Evolutionary conservation across 2,113 vertebrate genomes (phyloP), one percentile per base, ranked within the genome.

Genomic region (Neolamprologus ventralis): DNA sequence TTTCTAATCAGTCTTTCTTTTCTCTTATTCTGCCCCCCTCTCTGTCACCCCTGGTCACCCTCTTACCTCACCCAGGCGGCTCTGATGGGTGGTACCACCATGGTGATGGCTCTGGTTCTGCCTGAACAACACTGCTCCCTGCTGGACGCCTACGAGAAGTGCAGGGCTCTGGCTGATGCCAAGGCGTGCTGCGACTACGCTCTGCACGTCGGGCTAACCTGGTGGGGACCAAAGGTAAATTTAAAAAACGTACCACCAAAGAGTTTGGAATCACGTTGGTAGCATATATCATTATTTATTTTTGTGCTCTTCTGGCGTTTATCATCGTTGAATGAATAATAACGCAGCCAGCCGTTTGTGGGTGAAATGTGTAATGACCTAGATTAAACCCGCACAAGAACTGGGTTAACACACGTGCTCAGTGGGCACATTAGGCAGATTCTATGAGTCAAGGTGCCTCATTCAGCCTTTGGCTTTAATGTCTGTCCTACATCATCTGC

Each of bases 171-270:
- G 81, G 98, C 98, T 0, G 98, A 99, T 88, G 97, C 98, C 88
- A 99, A 98, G 90, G 96, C 97, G 53, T 99, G 98, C 97, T 99
- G 98, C 23, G 98, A 99, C 96, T 99, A 99, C 0, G 97, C 98
- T 84, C 93, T 99, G 92, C 98, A 99, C 12, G 95, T 99, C 75
- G 98, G 98, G 53, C 97, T 99, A 95, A 98, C 98, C 86, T 99
- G 98, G 98, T 99, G 98, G 98, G 97, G 98, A 1, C 97, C 98
- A 23, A 98, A 99, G 98, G 98, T 99, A 96, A 88, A 35, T 26
- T 33, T 8, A 8, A 12, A 37, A 40, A 37, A 65, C 14, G n/a
- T 54, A 33, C 14, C 7, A 7, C 6, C 31, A 31, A 51, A 14
- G 11, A 3, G 5, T 9, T n/a, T 54, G 49, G 33, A 84, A 42